These are phyloP conservation scores for Polyploca ridens DNA, from an alignment of 2,888 invertebrate species.

Conservation along the genomic window DNA sequence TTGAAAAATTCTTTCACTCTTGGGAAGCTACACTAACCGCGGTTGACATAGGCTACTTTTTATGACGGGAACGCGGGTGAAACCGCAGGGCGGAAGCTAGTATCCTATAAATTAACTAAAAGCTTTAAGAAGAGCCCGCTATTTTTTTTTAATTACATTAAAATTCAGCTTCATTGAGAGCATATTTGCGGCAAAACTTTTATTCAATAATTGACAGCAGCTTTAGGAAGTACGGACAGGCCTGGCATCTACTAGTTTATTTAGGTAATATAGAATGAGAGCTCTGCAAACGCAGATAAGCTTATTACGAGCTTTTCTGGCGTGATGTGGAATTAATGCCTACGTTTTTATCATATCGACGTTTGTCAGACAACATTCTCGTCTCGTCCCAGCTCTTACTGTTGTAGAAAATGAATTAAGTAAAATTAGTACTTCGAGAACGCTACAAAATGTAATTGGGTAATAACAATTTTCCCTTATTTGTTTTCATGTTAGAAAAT, in stretches of 20 bases:
- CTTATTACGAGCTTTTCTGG: slow-evolving; percentile 37
- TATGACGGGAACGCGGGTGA: too few relatives aligned
- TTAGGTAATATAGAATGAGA: slow-evolving; percentile 26
- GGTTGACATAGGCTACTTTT: too few relatives aligned
- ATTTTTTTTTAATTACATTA: too few relatives aligned
- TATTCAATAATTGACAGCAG: neutral
- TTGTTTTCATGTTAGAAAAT: neutral
- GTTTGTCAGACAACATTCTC: slow-evolving; percentile 19
- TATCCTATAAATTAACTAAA: too few relatives aligned
- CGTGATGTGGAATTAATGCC: slow-evolving; percentile 32
- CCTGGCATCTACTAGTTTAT: slow-evolving; percentile 18
- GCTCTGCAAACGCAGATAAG: slow-evolving; percentile 44
- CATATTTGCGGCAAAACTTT: neutral
- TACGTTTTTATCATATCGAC: slow-evolving; percentile 26
- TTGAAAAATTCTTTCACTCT: too few relatives aligned
- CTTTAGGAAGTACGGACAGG: neutral
- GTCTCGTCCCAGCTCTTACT: neutral
- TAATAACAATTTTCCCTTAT: neutral
- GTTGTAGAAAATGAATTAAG: neutral
- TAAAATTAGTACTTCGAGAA: neutral
- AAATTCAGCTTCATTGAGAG: neutral
- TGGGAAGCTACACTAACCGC: too few relatives aligned
- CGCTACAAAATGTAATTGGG: neutral
- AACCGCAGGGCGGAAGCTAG: too few relatives aligned
- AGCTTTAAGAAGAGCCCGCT: too few relatives aligned